Evolutionary conservation across 2,888 invertebrate species (phyloP), one percentile per base, ranked within the genome.

Genomic region (Eupithecia inturbata): DNA sequence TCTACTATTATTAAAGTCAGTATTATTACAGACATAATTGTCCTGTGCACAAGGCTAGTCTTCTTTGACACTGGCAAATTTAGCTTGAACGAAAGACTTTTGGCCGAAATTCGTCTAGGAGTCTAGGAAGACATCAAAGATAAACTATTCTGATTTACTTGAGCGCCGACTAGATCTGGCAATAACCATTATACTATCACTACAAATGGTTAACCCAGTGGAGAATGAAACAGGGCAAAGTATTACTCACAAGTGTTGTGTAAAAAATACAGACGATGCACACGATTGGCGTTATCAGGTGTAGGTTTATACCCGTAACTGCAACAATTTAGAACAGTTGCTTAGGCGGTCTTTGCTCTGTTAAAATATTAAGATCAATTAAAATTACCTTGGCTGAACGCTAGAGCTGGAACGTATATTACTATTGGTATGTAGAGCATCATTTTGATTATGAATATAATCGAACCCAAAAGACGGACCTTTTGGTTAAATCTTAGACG

Each of bases 191-290:
- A 22, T 22, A 10, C 12, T 22, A 4, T 22, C 49, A 49, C 49
- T 53, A 14, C 26, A 57, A 22, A 26, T 57, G 12, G 57, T 57
- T 57, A 74, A 76, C 79, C 81, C n/a, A n/a, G n/a, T 10, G 49
- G 49, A 81, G 77, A 82, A 14, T 81, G 80, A 69, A 85, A 85
- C 83, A 82, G 78, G 83, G 85, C 84, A 74, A 67, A 28, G 71
- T 71, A 95, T 75, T 84, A 95, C 96, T 96, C 93, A 97, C 98
- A 89, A 98, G 89, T 76, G 98, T 97, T 0, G 98, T 99, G 91
- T 99, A 99, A 92, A 98, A 98, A 80, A 98, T 98, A 92, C 98
- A 98, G n/a, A 98, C 97, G 53, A 97, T 90, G 88, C 97, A 97
- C 2, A 98, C 97, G 33, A 97, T 95, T 0, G 97, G 96, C 16